A percentile compares a stretch with the other conserved stretches of the same genome.
Conservation (phyloP, 1,140 invertebrate species). For the Eurytemora carolleeae region DNA sequence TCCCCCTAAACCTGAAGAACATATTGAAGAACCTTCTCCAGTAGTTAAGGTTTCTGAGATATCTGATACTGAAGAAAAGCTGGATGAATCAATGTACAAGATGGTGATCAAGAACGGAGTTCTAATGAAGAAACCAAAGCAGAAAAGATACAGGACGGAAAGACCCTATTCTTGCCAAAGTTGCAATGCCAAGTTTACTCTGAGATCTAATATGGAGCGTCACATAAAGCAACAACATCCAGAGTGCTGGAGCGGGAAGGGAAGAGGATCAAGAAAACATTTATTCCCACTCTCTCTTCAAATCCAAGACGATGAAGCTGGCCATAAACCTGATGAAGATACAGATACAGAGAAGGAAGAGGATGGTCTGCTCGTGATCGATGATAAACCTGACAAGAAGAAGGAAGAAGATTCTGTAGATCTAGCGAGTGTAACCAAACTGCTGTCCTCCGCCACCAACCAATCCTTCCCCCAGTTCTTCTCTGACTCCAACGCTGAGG, state of each 20-base stretch:
- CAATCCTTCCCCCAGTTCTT: not conserved
- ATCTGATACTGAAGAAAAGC: not conserved
- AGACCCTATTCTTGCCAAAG: constrained; percentile 69
- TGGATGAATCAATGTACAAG: constrained; percentile 7
- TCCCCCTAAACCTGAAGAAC: not conserved
- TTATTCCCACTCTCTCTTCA: not conserved
- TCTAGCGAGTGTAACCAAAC: not conserved
- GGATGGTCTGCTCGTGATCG: constrained; percentile 21
- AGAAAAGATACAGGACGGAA: constrained; percentile 69
- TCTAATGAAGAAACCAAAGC: constrained; percentile 60
- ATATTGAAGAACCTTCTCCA: not conserved
- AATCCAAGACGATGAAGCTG: not conserved
- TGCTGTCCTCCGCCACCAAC: not conserved
- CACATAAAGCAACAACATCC: constrained; percentile 86
- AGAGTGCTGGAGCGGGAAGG: constrained; percentile 45
- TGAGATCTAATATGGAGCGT: constrained; percentile 76
- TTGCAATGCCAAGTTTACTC: constrained; percentile 64
- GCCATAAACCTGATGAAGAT: constrained; percentile 14
- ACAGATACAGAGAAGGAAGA: constrained; percentile 21
- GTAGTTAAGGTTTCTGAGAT: too few species aligned
- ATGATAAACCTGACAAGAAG: constrained; percentile 29
- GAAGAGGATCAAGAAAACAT: constrained; percentile 15
- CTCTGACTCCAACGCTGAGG: not conserved
- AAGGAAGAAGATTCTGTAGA: constrained; percentile 16
- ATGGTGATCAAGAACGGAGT: constrained; percentile 27